A percentile compares a stretch with the other conserved stretches of the same genome.
These are phyloP conservation scores for Dysidea cf. avara DNA, from an alignment of 37 sponge, comb jelly and placozoan genomes.

Conservation along the genomic window DNA sequence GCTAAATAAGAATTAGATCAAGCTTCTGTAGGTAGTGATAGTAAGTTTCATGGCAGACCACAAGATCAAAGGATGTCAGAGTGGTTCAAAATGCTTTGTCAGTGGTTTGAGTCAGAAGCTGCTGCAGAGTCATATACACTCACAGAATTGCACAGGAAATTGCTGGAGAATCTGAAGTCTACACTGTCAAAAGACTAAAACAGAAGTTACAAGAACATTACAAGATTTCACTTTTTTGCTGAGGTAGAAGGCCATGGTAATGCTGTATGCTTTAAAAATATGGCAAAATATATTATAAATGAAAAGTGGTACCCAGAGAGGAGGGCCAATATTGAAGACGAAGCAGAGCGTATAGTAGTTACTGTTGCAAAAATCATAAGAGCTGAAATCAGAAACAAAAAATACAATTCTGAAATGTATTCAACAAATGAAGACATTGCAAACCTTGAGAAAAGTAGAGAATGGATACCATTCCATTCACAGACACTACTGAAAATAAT, in stretches of 20 bases:
- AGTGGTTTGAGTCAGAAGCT: constrained; percentile 34
- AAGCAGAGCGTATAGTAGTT: constrained; percentile 32
- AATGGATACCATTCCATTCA: no score
- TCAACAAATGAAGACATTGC: no score
- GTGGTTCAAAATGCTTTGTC: no score
- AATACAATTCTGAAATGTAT: constrained; percentile 39
- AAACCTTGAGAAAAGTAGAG: no score
- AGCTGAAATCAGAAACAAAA: constrained; percentile 41
- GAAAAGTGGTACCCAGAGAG: constrained; percentile 40
- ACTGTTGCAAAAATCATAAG: constrained; percentile 33
- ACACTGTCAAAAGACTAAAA: constrained; percentile 36
- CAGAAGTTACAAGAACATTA: constrained; percentile 39
- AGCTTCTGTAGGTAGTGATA: not conserved
- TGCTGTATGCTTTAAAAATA: no score
- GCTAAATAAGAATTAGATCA: not conserved
- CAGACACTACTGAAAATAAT: constrained; percentile 18
- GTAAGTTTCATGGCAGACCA: constrained; percentile 17
- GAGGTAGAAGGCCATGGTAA: constrained; percentile 2
- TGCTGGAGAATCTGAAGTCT: constrained; percentile 33
- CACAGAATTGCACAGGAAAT: constrained; percentile 29
- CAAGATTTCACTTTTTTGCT: not conserved
- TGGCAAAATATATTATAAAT: no score
- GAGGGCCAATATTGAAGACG: constrained; percentile 3
- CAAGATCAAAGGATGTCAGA: no score
- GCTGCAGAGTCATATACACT: constrained; percentile 42